Evolutionary conservation across 2,888 invertebrate genomes (phyloP).

Genomic region (Idaea biselata): DNA sequence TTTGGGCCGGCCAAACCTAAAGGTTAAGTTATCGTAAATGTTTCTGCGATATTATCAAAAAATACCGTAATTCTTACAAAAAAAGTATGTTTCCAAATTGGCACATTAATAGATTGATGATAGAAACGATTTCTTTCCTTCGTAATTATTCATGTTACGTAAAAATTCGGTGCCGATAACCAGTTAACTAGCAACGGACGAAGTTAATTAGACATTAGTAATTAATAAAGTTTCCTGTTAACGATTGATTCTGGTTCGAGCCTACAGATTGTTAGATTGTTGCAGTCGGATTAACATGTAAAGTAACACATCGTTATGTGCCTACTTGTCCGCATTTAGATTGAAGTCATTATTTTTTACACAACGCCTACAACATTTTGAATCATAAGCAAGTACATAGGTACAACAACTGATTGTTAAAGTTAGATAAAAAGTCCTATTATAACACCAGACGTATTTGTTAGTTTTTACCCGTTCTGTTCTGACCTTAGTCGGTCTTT

Average conservation of each 20-base stretch:
- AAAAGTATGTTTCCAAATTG: constrained; percentile 8
- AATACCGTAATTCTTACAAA: background rate
- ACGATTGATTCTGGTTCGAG: constrained; percentile 23
- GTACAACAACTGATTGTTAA: constrained; percentile 14
- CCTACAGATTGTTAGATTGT: constrained; percentile 15
- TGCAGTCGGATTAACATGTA: constrained; percentile 25
- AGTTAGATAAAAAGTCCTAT: constrained; percentile 18
- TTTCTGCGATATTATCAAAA: background rate
- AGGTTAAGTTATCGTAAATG: background rate
- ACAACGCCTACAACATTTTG: constrained; percentile 10
- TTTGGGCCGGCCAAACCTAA: background rate
- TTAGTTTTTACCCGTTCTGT: constrained; percentile 23
- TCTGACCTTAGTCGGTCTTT: constrained; percentile 45
- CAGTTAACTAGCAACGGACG: constrained; percentile 35
- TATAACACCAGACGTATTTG: constrained; percentile 20
- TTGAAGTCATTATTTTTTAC: constrained; percentile 18
- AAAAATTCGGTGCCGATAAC: constrained; percentile 27
- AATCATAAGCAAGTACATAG: background rate
- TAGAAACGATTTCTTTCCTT: constrained; percentile 46
- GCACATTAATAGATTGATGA: constrained; percentile 17
- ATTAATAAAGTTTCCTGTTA: constrained; percentile 38
- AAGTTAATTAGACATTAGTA: constrained; percentile 44
- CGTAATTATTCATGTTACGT: constrained; percentile 33
- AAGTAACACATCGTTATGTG: constrained; percentile 23
- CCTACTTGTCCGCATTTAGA: constrained; percentile 18